Base-by-base conservation (phyloP, 2,888 invertebrate genomes). In the Allygus modestus region DNA sequence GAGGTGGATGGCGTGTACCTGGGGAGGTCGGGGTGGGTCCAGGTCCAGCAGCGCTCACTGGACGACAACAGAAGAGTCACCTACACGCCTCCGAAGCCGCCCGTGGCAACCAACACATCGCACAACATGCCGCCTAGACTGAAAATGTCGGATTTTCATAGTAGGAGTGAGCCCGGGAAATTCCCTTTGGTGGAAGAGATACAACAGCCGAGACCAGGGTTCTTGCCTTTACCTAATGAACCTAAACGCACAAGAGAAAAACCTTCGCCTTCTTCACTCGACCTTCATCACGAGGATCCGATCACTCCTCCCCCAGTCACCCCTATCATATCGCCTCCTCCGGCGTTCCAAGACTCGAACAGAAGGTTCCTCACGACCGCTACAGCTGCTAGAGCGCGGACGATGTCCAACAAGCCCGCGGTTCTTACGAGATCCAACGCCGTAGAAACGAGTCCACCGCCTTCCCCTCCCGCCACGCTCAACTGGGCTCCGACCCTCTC, bases 241-340 rank as follows among this genome's bases (percentile, higher is more conserved):
- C 51, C 79, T 11, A 89, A 91, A 54, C 89, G 92, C 41, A 90
- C 75, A 31, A 82, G 84, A 84, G 73, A 87, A 82, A 85, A 83
- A 79, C 81, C 82, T 37, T 84, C 87, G 0, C 87, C 88, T 11
- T 85, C 86, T 12, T 86, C 87, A 0, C 82, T 86, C 33, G 85
- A 85, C 41, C 82, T 85, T 20, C 82, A 79, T 11, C 83, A 85
- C n/a, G 87, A 85, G 77, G 86, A 89, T n/a, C 89, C 89, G 2
- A 90, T 91, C 79, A 93, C 94, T 0, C 94, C 94, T 43, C 94
- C 94, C 1, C 93, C 94, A n/a, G 90, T 94, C 17, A 94, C 94
- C 0, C 94, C 94, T 9, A 94, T 94, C 85, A 92, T 94, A 73
- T 94, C 94, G 20, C 94, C 94, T 12, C 94, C 94, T 0, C 94